Percentiles rank a stretch among this genome's conserved stretches.
Conservation (phyloP, 2,888 invertebrate species). For the Lithophane ornitopus region DNA sequence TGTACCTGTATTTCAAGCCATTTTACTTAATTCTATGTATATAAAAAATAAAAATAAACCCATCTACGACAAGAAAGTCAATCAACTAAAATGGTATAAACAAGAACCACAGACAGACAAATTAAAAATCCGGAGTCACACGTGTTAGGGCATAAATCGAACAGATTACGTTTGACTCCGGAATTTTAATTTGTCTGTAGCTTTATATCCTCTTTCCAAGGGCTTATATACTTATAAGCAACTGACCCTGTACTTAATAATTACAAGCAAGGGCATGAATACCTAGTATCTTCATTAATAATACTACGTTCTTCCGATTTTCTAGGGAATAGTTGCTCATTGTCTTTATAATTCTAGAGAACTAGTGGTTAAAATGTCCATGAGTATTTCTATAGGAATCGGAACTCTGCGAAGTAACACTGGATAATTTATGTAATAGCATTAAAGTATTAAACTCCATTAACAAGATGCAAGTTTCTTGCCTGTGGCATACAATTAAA, state of each 20-base stretch:
- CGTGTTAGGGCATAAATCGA: too few relatives aligned
- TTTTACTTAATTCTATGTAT: conserved; percentile 8
- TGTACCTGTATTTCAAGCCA: conserved; percentile 7
- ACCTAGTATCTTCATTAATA: conserved; percentile 26
- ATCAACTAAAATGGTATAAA: too few relatives aligned
- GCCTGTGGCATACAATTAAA: not conserved
- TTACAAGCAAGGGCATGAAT: conserved; percentile 43
- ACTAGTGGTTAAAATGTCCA: not conserved
- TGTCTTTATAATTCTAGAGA: not conserved
- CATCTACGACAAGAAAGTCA: too few relatives aligned
- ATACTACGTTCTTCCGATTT: conserved; percentile 32
- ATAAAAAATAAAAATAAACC: too few relatives aligned
- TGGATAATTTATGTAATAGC: not conserved
- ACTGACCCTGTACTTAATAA: conserved; percentile 42
- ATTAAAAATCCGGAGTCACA: too few relatives aligned
- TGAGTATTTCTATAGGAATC: not conserved
- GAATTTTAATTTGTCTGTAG: too few relatives aligned
- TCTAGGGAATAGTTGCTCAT: not conserved
- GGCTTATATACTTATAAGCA: conserved; percentile 2
- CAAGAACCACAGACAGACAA: too few relatives aligned
- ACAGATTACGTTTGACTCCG: too few relatives aligned
- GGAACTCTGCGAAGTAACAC: not conserved
- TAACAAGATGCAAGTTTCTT: not conserved
- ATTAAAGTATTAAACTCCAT: not conserved
- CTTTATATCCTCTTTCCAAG: conserved; percentile 21